Base-by-base conservation (phyloP, 1,140 invertebrate genomes). In the Neuroterus valhalla region DNA sequence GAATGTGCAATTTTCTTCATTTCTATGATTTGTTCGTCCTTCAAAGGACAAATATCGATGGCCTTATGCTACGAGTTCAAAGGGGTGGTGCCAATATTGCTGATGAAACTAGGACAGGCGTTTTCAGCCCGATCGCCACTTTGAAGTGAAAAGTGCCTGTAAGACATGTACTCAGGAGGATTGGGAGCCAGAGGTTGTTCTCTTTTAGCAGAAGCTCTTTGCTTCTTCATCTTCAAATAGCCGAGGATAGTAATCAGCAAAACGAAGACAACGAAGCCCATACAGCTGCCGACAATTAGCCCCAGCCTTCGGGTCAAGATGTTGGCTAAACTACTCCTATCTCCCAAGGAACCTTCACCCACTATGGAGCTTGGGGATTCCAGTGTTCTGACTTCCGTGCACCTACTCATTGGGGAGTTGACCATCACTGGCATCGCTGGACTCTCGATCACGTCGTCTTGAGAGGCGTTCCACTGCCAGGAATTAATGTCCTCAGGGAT, bases 151-250 rank as follows among this genome's bases (percentile, higher is more conserved):
- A 93, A 93, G 76, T 93, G 93, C 48, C 94, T 86, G 80, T 96
- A 96, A 15, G 94, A 94, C 76, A 95, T 92, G 79, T 94, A 96
- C 77, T 95, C 94, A 2, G 92, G 92, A 5, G 92, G 92, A 77
- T 94, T 93, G 2, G 92, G 88, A 3, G 87, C 62, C 0, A 78
- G 55, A 17, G 81, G 82, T 23, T 82, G 82, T n/a, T 84, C 92
- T 48, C 92, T 86, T 88, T 96, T 95, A 4, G 92, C 91, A 14
- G 92, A 91, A 71, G 92, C 92, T 68, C 94, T 90, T 79, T 94
- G 94, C 86, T 95, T 95, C 85, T 95, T 95, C 70, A 95, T 92
- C 87, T 96, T 95, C 71, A 96, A 91, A 84, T 95, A 95, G n/a
- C 94, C 94, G 26, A 96, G 88, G 38, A 94, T 92, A 26, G 92